Evolutionary conservation across 2,797 vertebrate species (phyloP), one percentile per base, ranked within the genome.

Genomic region (Poecilia wingei): DNA sequence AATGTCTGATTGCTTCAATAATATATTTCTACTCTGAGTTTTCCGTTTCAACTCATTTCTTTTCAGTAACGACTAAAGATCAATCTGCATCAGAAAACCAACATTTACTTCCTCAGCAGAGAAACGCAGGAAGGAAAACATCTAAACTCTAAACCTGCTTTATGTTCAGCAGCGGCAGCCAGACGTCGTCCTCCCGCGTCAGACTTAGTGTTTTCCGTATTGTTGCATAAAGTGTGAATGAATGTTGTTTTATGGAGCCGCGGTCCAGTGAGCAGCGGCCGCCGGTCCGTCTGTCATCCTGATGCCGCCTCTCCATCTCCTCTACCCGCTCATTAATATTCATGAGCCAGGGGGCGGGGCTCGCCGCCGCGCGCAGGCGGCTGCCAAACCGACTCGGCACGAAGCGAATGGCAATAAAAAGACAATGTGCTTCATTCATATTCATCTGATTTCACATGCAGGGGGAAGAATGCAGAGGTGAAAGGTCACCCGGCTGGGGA

Each of bases 261-360:
- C 49, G 79, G 76, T 78, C 80, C 75, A 66, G 79, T 80, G 88
- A 81, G 36, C 86, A 6, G 61, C 22, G 3, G 55, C 76, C 49
- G 28, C 0, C 33, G 80, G 46, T 39, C 80, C 76, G 73, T 20
- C 77, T 80, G 79, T 84, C 84, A 49, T 76, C 82, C 47, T 22
- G 39, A 76, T 33, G 77, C 2, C n/a, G 25, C 72, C 51, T 73
- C 71, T 75, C 59, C 8, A 57, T 59, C 78, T 47, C 80, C 9
- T 77, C 79, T 66, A 72, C 72, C 77, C 55, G 79, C 79, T 86
- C 86, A 76, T 90, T 80, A 83, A 91, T 90, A 93, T 92, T 88
- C 88, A 93, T 86, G 86, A 83, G 39, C 61, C 6, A 79, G 76
- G 83, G 70, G 89, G 86, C 4, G 82, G 85, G 41, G 73, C 79